phyloP scores from a whole-genome alignment of 2,797 vertebrate genomes.

The Neoniphon sammara region DNA sequence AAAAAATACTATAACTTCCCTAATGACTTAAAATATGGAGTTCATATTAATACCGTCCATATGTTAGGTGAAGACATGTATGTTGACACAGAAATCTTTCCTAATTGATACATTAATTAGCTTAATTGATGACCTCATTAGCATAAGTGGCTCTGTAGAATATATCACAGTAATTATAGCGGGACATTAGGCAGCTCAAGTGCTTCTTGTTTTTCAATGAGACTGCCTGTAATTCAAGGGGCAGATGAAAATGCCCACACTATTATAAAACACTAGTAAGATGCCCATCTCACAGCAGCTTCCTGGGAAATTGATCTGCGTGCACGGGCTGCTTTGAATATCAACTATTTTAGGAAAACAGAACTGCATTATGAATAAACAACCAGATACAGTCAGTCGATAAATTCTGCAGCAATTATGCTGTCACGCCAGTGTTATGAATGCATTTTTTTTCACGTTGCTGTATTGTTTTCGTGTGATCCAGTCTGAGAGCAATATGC shows the following conservation, averaged over 20 bases:
- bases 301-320: not conserved
- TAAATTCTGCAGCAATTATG: no score
- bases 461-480: not conserved
- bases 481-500: not conserved
- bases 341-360: no score
- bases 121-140: constrained; percentile 53
- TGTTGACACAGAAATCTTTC: not conserved
- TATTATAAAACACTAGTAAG: constrained; percentile 8
- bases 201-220: constrained; percentile 45
- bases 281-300: not conserved
- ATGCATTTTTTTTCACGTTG: constrained; percentile 10
- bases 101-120: constrained; percentile 51
- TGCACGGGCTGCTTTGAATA: no score
- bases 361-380: no score
- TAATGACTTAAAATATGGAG: not conserved
- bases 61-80: constrained; percentile 13
- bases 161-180: constrained; percentile 35
- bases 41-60: constrained; percentile 4
- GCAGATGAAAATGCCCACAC: no score
- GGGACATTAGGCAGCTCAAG: constrained; percentile 36
- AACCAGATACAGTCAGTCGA: no score
- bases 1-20: no score
- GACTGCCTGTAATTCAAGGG: no score
- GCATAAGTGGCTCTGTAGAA: constrained; percentile 45
- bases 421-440: not conserved